A percentile compares a stretch with the other conserved stretches of the same genome.
These are phyloP conservation scores for Callitettix versicolor DNA, from an alignment of 1,140 invertebrate species.

Conservation along the genomic window DNA sequence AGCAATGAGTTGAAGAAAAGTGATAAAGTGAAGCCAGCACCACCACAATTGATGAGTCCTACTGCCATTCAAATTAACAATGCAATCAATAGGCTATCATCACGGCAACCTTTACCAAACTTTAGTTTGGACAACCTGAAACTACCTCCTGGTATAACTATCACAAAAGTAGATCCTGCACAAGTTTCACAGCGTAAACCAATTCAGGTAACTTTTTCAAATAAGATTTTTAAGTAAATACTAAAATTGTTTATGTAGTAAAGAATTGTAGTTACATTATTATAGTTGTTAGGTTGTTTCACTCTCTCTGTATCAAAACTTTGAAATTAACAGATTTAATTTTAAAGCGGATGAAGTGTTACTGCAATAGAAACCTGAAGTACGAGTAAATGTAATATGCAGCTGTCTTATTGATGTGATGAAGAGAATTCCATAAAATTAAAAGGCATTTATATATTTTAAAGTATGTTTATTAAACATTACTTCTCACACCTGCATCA, in stretches of 20 bases:
- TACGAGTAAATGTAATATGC: too few relatives aligned
- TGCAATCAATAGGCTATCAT: conserved; percentile 25
- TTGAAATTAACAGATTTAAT: too few relatives aligned
- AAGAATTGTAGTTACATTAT: too few relatives aligned
- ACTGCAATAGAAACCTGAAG: too few relatives aligned
- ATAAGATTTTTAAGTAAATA: too few relatives aligned
- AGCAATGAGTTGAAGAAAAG: conserved; percentile 26
- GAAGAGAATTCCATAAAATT: too few relatives aligned
- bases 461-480: too few relatives aligned
- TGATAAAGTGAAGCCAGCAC: conserved; percentile 17
- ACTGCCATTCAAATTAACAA: conserved; percentile 30
- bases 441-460: too few relatives aligned
- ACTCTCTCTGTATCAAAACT: too few relatives aligned
- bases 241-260: background rate
- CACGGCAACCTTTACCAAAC: conserved; percentile 13
- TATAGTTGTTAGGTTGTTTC: conserved; percentile 7
- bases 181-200: conserved; percentile 32
- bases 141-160: conserved; percentile 69
- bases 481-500: too few relatives aligned
- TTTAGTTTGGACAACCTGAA: conserved; percentile 51
- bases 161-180: conserved; percentile 63
- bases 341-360: too few relatives aligned
- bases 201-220: conserved; percentile 21
- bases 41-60: conserved; percentile 23
- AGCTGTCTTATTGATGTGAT: too few relatives aligned